Evolutionary conservation across 2,888 invertebrate genomes (phyloP), one percentile per base, ranked within the genome.

Genomic region (Podotricha telesiphe): DNA sequence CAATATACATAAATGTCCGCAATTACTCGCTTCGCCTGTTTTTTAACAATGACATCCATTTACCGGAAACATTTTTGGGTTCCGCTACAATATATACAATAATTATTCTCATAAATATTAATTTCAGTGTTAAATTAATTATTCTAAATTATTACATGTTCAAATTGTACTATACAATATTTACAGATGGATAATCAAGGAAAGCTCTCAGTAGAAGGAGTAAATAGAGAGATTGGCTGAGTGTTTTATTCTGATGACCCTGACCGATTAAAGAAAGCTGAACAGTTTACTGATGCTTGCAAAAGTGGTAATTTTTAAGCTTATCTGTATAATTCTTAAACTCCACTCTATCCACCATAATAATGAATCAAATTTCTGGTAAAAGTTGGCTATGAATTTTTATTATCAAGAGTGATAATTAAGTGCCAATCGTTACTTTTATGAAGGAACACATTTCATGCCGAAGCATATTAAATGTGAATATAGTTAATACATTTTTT

Each of bases 141-240:
- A 0, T 20, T 20, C 28, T 5, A 28, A 28, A 28, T 8, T 37
- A 37, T 37, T 37, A 8, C 8, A 37, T 8, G 37, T 3, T 0
- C 5, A 20, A 53, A n/a, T 7, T 53, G 8, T n/a, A 34, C 7
- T 53, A 59, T 0, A 45, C 17, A 11, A n/a, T 20, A 10, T 42
- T 73, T 84, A 13, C 78, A 93, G 93, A 88, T 91, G 87, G 82
- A 89, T 42, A 84, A 84, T 0, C 77, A 86, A 69, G 92, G 93
- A 1, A 81, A 81, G 72, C 73, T 93, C 6, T 88, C 87, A 10
- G 78, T 82, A 0, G 86, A 88, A 48, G 87, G 87, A 0, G 80
- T 89, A 0, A 80, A 83, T 34, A 77, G n/a, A n/a, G n/a, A 80
- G 55, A 75, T 88, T 40, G 79, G 85, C 1, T 75, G 86, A 20